Conservation (phyloP, 2,797 vertebrate species). For the Sebastes minor region DNA sequence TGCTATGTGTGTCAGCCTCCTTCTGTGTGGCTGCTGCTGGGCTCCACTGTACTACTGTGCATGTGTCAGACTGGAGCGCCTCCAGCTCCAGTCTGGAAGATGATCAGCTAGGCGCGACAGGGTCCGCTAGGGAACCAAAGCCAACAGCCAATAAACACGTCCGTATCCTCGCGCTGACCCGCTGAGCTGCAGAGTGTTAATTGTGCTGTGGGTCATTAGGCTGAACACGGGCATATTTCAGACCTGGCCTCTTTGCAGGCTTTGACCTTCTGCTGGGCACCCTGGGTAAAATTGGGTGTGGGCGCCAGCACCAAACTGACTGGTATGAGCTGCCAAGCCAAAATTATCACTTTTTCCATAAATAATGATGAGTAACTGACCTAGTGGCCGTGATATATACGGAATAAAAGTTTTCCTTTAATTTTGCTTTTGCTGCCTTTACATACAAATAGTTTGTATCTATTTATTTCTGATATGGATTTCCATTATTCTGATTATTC, state of each 20-base stretch:
- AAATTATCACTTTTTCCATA: slow-evolving; percentile 53
- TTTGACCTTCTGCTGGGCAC: slow-evolving; percentile 62
- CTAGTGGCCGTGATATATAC: slow-evolving; percentile 48
- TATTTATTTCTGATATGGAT: background rate
- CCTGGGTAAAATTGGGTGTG: slow-evolving; percentile 38
- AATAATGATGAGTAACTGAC: slow-evolving; percentile 62
- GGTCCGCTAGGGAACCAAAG: slow-evolving; percentile 43
- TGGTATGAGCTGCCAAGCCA: slow-evolving; percentile 36
- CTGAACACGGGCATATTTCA: slow-evolving; percentile 65
- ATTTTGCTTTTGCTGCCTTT: background rate
- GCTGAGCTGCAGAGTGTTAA: slow-evolving; percentile 75
- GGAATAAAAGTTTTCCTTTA: background rate
- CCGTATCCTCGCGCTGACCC: slow-evolving; percentile 41
- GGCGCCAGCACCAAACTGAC: slow-evolving; percentile 41
- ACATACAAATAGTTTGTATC: background rate
- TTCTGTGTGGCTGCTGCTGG: slow-evolving; percentile 51
- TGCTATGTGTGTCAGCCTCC: slow-evolving; percentile 62
- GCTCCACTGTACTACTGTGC: slow-evolving; percentile 43
- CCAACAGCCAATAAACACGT: slow-evolving; percentile 77
- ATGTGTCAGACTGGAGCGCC: slow-evolving; percentile 72
- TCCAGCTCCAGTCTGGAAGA: slow-evolving; percentile 72
- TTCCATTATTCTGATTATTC: background rate
- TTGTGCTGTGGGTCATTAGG: slow-evolving; percentile 77
- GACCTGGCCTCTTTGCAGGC: slow-evolving; percentile 48
- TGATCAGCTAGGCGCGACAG: slow-evolving; percentile 66